A percentile compares a stretch with the other conserved stretches of the same genome.
phyloP scores from a whole-genome alignment of 37 sponge, comb jelly and placozoan species.

The Hormiphora californensis region DNA sequence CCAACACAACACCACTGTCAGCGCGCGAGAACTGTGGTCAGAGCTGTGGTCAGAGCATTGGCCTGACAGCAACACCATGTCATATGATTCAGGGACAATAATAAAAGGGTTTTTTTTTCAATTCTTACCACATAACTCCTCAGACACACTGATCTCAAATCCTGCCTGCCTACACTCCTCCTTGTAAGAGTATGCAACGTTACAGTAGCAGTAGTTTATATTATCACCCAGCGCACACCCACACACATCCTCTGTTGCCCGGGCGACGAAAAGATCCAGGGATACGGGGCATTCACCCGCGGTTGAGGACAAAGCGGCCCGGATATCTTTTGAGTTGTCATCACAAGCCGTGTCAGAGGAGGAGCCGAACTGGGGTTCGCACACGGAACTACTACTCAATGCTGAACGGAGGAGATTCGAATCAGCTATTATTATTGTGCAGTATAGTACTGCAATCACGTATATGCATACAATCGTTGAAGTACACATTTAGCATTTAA shows the following conservation, averaged over 20 bases:
- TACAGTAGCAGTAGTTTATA: conserved; percentile 23
- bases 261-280: neutral
- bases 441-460: no score
- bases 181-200: neutral
- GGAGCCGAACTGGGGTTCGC: neutral
- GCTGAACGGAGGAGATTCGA: neutral
- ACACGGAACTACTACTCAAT: neutral
- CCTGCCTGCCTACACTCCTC: conserved; percentile 41
- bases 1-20: no score
- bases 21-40: no score
- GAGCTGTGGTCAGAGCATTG: no score
- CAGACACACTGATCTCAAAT: neutral
- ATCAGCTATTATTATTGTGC: no score
- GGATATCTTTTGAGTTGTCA: no score
- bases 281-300: neutral
- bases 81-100: neutral
- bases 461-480: no score
- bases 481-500: no score
- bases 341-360: no score
- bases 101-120: neutral
- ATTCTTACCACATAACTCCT: conserved; percentile 6
- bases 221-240: neutral
- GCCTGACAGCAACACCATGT: neutral
- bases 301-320: neutral
- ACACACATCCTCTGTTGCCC: neutral